phyloP scores from a whole-genome alignment of 2,113 vertebrate genomes.

The Scatophagus argus region DNA sequence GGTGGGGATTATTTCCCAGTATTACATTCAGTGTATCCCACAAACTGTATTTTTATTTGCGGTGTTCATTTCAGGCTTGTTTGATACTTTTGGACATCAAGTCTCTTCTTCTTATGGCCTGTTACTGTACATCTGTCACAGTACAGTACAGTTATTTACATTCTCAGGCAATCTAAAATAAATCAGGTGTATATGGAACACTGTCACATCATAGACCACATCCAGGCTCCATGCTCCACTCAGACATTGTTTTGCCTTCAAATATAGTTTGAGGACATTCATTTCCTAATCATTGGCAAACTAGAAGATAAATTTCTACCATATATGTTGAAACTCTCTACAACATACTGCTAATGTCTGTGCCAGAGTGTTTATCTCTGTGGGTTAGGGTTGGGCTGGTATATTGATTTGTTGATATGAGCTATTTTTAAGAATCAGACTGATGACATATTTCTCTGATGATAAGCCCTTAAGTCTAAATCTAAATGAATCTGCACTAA shows the following conservation, averaged over 20 bases:
- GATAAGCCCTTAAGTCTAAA: not conserved
- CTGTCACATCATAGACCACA: slow-evolving; percentile 12
- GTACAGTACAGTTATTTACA: no score
- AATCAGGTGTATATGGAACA: slow-evolving; percentile 9
- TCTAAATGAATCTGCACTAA: not conserved
- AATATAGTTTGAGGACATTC: not conserved
- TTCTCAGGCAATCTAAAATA: slow-evolving; percentile 5
- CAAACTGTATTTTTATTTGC: slow-evolving; percentile 52
- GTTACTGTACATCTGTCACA: not conserved
- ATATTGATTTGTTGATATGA: not conserved
- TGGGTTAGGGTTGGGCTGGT: slow-evolving; percentile 15
- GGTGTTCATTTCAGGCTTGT: not conserved
- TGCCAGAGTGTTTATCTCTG: slow-evolving; percentile 26
- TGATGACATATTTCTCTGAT: not conserved
- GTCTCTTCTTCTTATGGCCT: not conserved
- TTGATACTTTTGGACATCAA: not conserved
- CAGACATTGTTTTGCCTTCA: not conserved
- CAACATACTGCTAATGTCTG: not conserved
- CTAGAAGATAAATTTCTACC: not conserved
- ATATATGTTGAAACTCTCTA: not conserved
- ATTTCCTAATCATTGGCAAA: not conserved
- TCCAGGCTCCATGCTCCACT: not conserved
- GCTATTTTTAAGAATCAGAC: not conserved
- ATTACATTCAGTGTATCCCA: slow-evolving; percentile 48
- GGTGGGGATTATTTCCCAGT: slow-evolving; percentile 82